Evolutionary conservation across 2,113 vertebrate species (phyloP).

Genomic region (Hystrix brachyura): DNA sequence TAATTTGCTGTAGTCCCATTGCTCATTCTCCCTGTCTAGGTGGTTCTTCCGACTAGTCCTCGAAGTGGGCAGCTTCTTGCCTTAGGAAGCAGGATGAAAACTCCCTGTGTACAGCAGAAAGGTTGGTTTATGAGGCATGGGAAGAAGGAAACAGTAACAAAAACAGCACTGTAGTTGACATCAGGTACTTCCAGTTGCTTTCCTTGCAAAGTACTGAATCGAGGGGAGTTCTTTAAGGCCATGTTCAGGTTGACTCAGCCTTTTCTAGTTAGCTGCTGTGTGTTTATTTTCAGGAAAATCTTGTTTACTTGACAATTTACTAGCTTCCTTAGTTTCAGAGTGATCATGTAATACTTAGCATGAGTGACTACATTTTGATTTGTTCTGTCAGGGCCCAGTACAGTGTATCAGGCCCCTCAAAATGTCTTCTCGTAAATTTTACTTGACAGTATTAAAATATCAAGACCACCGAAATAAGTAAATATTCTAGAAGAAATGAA

Average conservation of each 20-base stretch:
- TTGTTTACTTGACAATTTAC: not conserved
- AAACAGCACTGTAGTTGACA: not conserved
- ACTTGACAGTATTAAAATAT: not conserved
- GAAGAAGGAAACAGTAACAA: not conserved
- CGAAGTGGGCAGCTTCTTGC: not conserved
- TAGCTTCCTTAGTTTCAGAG: not conserved
- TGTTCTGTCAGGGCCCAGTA: rapidly evolving
- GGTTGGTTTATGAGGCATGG: not conserved
- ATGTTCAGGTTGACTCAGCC: not conserved
- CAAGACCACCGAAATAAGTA: not conserved
- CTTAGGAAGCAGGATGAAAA: not conserved
- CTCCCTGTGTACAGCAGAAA: not conserved
- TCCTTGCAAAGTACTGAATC: not conserved
- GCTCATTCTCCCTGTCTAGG: not conserved
- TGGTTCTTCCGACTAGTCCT: not conserved
- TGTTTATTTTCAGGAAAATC: not conserved
- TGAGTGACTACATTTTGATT: not conserved
- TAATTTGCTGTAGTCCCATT: not conserved
- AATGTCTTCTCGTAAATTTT: not conserved
- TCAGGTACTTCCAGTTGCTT: not conserved
- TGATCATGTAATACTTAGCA: too few species aligned
- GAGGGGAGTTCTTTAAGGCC: not conserved
- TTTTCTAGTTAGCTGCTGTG: not conserved
- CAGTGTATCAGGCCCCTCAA: not conserved
- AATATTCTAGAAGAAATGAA: not conserved